Evolutionary conservation across 2,113 vertebrate genomes (phyloP), one percentile per base, ranked within the genome.

Genomic region (Zeus faber): DNA sequence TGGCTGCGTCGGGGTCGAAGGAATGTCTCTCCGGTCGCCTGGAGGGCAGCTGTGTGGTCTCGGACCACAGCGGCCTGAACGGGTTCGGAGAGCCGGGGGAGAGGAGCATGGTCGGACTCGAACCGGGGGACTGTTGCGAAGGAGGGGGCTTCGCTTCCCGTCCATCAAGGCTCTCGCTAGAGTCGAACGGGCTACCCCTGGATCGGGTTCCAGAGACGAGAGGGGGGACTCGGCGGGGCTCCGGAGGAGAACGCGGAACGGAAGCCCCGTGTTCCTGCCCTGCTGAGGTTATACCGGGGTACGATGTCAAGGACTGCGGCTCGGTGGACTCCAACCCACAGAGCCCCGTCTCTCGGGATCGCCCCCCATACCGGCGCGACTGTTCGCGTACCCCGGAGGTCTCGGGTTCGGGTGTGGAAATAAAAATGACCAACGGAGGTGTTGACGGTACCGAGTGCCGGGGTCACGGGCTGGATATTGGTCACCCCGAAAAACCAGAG

Each of bases 51-150:
- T 57, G 76, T 20, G 65, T 66, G 39, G 16, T 66, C 48, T 61
- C 77, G 1, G 60, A 74, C 25, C 58, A 70, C 62, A 5, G 37
- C 17, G 74, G 54, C 53, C 57, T 81, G 26, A 90, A 89, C 62
- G 89, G 89, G 13, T 88, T 88, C 33, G 60, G 59, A 35, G 87
- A 85, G 55, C 62, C 76, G 58, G 64, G 68, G 37, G 64, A 68
- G 37, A 46, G 47, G 24, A 26, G 17, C 7, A 37, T 54, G 59
- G 50, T 39, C 2, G 66, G 26, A 6, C 22, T 50, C n/a, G n/a
- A n/a, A n/a, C n/a, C n/a, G n/a, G n/a, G n/a, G n/a, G n/a, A n/a
- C n/a, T n/a, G n/a, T n/a, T n/a, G n/a, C n/a, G 17, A 29, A 25
- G 24, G 37, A 9, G 56, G 14, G 43, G 51, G 65, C 25, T 52